Percentiles rank a stretch among this genome's conserved stretches.
Conservation (phyloP, 2,113 vertebrate genomes). For the Hiodon alosoides region DNA sequence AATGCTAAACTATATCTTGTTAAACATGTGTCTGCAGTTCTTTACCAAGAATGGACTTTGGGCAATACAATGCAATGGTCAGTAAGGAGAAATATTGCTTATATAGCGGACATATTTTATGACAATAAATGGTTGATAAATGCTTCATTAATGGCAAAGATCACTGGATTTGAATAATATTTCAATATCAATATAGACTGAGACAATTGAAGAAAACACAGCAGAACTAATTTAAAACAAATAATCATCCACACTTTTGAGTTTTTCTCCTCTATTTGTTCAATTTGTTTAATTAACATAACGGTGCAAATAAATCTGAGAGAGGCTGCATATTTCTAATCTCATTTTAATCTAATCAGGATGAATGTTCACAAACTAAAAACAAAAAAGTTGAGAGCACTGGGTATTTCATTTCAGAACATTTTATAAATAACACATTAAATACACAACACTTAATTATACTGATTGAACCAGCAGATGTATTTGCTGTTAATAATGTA, state of each 20-base stretch:
- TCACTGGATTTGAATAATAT: neutral
- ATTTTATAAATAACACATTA: conserved; percentile 45
- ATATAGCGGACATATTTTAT: too few relatives aligned
- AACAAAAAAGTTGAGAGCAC: conserved; percentile 29
- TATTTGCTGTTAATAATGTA: conserved; percentile 32
- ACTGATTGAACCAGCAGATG: conserved; percentile 40
- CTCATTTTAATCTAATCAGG: conserved; percentile 50
- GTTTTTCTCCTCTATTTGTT: conserved; percentile 39
- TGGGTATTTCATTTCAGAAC: conserved; percentile 34
- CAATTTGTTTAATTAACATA: conserved; percentile 43
- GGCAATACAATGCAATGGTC: too few relatives aligned
- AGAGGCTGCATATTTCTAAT: conserved; percentile 45
- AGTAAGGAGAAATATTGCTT: too few relatives aligned
- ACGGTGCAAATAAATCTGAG: conserved; percentile 34
- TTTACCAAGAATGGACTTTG: too few relatives aligned
- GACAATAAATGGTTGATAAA: too few relatives aligned
- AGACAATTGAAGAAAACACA: conserved; percentile 15
- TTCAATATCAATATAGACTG: neutral
- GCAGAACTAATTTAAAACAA: neutral
- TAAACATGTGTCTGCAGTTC: too few relatives aligned
- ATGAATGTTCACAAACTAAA: conserved; percentile 40
- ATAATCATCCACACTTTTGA: conserved; percentile 29
- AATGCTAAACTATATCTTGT: too few relatives aligned
- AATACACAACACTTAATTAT: conserved; percentile 30
- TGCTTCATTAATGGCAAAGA: too few relatives aligned